phyloP scores from a whole-genome alignment of 2,113 vertebrate genomes.

The Hypanus sabinus region DNA sequence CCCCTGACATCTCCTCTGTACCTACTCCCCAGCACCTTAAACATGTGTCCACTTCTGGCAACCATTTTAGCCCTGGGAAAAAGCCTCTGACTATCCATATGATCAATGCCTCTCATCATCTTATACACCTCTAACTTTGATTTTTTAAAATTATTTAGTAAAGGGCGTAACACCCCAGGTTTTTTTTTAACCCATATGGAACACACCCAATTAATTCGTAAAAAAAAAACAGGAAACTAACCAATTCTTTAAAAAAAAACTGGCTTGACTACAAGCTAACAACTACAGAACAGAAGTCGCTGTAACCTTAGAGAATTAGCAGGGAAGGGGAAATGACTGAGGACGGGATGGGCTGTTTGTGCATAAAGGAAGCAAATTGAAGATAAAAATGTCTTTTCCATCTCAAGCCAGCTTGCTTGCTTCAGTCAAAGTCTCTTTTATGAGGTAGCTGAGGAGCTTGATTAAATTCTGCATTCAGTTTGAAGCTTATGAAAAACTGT shows the following conservation, averaged over 20 bases:
- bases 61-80: too few species aligned
- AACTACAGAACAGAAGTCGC: too few species aligned
- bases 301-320: too few species aligned
- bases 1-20: too few species aligned
- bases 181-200: not conserved
- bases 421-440: constrained; percentile 41
- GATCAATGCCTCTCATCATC: too few species aligned
- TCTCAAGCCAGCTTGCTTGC: constrained; percentile 30
- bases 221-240: not conserved
- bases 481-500: not conserved
- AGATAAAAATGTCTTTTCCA: not conserved
- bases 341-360: too few species aligned
- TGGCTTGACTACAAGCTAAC: not conserved
- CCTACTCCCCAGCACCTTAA: too few species aligned
- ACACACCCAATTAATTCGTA: not conserved
- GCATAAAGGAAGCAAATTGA: not conserved
- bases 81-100: too few species aligned
- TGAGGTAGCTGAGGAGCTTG: constrained; percentile 49
- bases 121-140: too few species aligned
- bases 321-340: too few species aligned
- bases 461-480: constrained; percentile 45
- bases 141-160: not conserved
- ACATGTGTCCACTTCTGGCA: too few species aligned
- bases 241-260: not conserved
- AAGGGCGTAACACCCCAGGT: not conserved